These are phyloP conservation scores for Laspeyria flexula DNA, from an alignment of 2,888 invertebrate genomes.

Conservation along the genomic window DNA sequence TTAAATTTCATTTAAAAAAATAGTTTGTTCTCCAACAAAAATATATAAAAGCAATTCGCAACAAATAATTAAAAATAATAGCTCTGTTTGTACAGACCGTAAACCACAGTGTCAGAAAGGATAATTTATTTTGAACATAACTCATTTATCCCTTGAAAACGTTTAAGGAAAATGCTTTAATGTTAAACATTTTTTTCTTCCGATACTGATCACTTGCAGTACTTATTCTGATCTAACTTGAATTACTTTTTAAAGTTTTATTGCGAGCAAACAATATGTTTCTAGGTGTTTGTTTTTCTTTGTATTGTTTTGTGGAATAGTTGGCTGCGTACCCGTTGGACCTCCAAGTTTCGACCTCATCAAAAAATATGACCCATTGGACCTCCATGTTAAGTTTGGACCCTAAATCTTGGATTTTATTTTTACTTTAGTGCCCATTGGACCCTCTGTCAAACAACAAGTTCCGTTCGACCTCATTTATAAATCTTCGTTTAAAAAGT, in stretches of 20 bases:
- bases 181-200: constrained; percentile 15
- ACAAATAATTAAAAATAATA: constrained; percentile 1
- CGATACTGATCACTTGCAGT: constrained; percentile 8
- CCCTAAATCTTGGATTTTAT: no score
- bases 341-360: no score
- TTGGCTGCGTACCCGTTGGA: no score
- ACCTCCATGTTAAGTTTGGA: no score
- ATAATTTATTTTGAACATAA: constrained; percentile 29
- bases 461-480: no score
- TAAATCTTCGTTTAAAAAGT: no score
- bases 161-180: constrained; percentile 21
- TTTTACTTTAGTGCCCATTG: no score
- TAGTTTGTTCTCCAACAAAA: no score
- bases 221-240: constrained; percentile 26
- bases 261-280: background rate
- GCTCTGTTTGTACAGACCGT: background rate
- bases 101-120: constrained; percentile 4
- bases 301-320: background rate
- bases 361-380: no score
- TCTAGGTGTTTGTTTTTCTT: background rate
- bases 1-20: no score
- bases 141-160: constrained; percentile 16
- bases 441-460: no score
- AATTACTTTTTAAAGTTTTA: constrained; percentile 31
- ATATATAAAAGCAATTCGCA: background rate